Percentiles rank a stretch among this genome's conserved stretches.
Evolutionary conservation across 1,140 invertebrate genomes (phyloP).

Genomic region (Drosophila funebris): DNA sequence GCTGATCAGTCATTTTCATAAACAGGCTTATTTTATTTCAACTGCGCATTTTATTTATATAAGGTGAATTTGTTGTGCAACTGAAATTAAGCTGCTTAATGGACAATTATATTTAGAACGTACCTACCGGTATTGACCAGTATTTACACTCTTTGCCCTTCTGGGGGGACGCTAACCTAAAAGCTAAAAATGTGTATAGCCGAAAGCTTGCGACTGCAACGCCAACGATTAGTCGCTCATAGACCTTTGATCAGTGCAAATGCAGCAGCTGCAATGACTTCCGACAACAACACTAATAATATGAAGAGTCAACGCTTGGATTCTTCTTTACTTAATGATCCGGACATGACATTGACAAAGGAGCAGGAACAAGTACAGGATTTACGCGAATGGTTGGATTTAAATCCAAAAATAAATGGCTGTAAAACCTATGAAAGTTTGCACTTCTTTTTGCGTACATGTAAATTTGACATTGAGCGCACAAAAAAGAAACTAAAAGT

Average conservation of each 20-base stretch:
- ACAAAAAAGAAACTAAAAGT: conserved; percentile 86
- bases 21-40: conserved; percentile 18
- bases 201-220: conserved; percentile 44
- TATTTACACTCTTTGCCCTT: conserved; percentile 21
- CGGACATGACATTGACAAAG: conserved; percentile 23
- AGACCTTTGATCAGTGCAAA: conserved; percentile 35
- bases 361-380: conserved; percentile 58
- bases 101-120: conserved; percentile 39
- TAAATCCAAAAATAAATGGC: conserved; percentile 77
- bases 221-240: conserved; percentile 33
- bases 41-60: conserved; percentile 15
- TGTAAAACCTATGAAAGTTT: conserved; percentile 85
- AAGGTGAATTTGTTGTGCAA: neutral
- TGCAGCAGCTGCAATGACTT: conserved; percentile 46
- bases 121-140: conserved; percentile 34
- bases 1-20: conserved; percentile 29
- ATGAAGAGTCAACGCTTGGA: neutral
- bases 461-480: conserved; percentile 86
- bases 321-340: neutral
- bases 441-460: conserved; percentile 86
- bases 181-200: conserved; percentile 26
- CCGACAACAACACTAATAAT: neutral
- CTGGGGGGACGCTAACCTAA: conserved; percentile 4
- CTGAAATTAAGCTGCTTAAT: conserved; percentile 38
- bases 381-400: conserved; percentile 65